Evolutionary conservation across 2,113 vertebrate genomes (phyloP), one percentile per base, ranked within the genome.

Genomic region (Pan troglodytes): DNA sequence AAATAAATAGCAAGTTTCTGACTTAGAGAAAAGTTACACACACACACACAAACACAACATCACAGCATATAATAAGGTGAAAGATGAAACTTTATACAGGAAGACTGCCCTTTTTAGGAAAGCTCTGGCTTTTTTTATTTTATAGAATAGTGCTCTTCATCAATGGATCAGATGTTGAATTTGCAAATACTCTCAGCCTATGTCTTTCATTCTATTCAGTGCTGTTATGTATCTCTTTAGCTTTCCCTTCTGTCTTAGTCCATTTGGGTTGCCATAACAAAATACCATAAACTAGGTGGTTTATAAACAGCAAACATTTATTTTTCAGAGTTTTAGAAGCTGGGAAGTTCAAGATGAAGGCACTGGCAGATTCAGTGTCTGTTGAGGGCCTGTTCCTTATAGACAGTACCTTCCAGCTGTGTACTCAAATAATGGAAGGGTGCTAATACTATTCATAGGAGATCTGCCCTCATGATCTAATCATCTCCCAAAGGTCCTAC

Each of bases 51-150:
- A 6, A 78, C 10, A 55, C 52, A 55, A 5, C 52, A 57, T 11
- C 13, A 68, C 1, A 90, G 17, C 1, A 72, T 52, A 61, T 23
- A 32, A 55, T 72, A 88, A 94, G 22, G 16, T 38, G 4, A 94
- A 94, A 73, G 40, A 72, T 35, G 94, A 27, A 88, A 87, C 3
- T 70, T 70, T 70, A 73, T 45, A 72, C 1, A 52, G 57, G 68
- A 75, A 25, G 10, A 57, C 40, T 50, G 35, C 7, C 6, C 14
- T 85, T 59, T 80, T 70, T 11, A 80, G 32, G 40, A 83, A 83
- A 96, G 22, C 14, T 73, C 40, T 48, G 27, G 59, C 43, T 73
- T 22, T 68, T 61, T 55, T 75, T 17, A 59, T 92, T 86, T 79
- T 61, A 45, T n/a, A 55, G 11, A 64, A 35, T 43, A 76, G 2